Evolutionary conservation across 2,113 vertebrate species (phyloP), one percentile per base, ranked within the genome.

Genomic region (Daphoenositta chrysoptera): DNA sequence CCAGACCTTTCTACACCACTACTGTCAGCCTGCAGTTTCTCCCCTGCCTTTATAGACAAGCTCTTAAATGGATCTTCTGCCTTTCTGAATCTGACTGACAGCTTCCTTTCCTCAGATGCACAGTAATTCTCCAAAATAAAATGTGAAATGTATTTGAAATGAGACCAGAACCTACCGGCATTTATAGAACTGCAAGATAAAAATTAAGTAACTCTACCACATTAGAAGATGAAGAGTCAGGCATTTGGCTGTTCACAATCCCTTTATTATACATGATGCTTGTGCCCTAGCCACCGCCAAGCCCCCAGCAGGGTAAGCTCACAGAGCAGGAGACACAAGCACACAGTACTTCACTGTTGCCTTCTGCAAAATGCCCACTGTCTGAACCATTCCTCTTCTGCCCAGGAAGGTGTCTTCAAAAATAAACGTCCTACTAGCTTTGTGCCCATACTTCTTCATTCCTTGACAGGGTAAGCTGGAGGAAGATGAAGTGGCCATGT

Each of bases 311-410:
- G 28, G 19, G 12, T 42, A 30, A 63, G 11, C 18, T 87, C 33
- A 45, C 17, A 42, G 24, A 65, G 2, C 0, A 1, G 9, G 8
- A 11, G 11, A 48, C 27, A 12, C 13, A 27, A 60, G 8, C 1
- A 1, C 22, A 75, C 26, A 28, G 31, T 56, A 47, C 13, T 23
- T 70, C n/a, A 30, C 30, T 63, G 22, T 12, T 2, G 1, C 18
- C 16, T 68, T 79, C 70, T 77, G 44, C 66, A 94, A 56, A 86
- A 80, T 2, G 1, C 12, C 21, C 4, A 4, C 22, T 71, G 30
- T 53, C 28, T 1, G 0, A 70, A 75, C 7, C 10, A 17, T 63
- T 83, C 22, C 13, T 68, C 18, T 54, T 30, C 50, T 56, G 5
- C 22, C 12, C 33, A 58, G 45, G 22, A 50, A 73, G 12, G 3